phyloP scores from a whole-genome alignment of 2,113 vertebrate species.

The Carassius carassius region DNA sequence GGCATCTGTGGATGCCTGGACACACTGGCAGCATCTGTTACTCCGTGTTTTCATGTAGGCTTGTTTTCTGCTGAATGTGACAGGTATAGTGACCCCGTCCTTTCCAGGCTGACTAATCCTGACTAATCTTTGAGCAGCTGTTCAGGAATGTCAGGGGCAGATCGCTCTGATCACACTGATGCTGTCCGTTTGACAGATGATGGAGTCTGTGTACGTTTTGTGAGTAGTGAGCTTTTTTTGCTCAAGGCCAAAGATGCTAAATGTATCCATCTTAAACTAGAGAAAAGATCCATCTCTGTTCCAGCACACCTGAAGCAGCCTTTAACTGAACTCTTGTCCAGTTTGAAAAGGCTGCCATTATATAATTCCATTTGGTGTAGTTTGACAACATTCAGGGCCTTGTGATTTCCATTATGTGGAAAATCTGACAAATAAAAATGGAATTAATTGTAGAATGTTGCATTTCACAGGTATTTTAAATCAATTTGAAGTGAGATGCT shows the following conservation, averaged over 20 bases:
- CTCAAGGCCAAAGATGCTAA: neutral
- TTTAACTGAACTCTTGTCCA: too few species aligned
- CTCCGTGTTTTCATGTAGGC: neutral
- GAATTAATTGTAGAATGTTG: too few species aligned
- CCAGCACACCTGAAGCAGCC: too few species aligned
- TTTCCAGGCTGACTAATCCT: slow-evolving; percentile 26
- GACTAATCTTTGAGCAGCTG: slow-evolving; percentile 50
- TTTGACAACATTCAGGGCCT: too few species aligned
- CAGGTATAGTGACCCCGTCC: neutral
- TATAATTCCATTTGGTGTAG: too few species aligned
- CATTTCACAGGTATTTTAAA: too few species aligned
- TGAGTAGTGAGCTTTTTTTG: neutral
- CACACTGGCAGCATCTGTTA: neutral
- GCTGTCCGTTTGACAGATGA: neutral
- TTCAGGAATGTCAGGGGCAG: slow-evolving; percentile 28
- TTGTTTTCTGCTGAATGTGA: neutral
- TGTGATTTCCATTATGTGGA: too few species aligned
- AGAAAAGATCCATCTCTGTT: neutral
- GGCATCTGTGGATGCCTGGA: neutral
- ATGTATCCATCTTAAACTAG: neutral
- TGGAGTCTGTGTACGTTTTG: neutral
- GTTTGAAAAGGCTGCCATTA: too few species aligned
- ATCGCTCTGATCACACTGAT: neutral
- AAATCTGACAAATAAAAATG: too few species aligned
- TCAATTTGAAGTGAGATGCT: too few species aligned